phyloP scores from a whole-genome alignment of 1,140 invertebrate species.

The Neodiprion lecontei region DNA sequence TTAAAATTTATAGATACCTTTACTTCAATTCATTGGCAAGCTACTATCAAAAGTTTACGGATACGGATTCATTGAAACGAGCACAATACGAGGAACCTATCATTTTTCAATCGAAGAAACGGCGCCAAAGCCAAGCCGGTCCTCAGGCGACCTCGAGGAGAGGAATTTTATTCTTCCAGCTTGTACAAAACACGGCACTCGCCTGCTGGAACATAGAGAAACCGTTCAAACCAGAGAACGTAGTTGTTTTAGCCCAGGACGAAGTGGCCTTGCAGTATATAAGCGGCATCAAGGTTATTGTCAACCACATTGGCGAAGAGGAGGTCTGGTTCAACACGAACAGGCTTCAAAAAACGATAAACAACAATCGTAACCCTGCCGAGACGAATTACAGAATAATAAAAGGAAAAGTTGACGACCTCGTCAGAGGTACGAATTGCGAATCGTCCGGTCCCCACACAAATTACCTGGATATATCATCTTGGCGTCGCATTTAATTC shows the following conservation, averaged over 20 bases:
- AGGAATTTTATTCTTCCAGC: constrained; percentile 72
- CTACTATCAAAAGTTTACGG: constrained; percentile 53
- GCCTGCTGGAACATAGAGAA: constrained; percentile 78
- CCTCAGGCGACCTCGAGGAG: constrained; percentile 58
- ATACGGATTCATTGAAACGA: constrained; percentile 48
- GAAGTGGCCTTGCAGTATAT: constrained; percentile 70
- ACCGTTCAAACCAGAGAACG: constrained; percentile 63
- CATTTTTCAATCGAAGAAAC: constrained; percentile 53
- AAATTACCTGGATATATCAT: constrained; percentile 38
- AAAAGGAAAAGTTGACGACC: constrained; percentile 51
- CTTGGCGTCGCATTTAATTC: constrained; percentile 47
- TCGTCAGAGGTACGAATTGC: constrained; percentile 55
- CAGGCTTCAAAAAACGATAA: constrained; percentile 57
- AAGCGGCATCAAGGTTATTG: constrained; percentile 61
- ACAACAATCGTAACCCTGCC: constrained; percentile 48
- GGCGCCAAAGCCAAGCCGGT: constrained; percentile 55
- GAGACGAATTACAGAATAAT: constrained; percentile 56
- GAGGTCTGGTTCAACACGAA: constrained; percentile 60
- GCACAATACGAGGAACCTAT: constrained; percentile 46
- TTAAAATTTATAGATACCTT: constrained; percentile 51
- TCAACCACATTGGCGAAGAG: constrained; percentile 47
- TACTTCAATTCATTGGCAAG: constrained; percentile 62
- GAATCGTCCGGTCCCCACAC: constrained; percentile 35
- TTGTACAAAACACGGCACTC: constrained; percentile 70
- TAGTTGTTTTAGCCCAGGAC: constrained; percentile 67